Base-by-base conservation (phyloP, 2,888 invertebrate genomes). In the Kryphioiulus occultus region DNA sequence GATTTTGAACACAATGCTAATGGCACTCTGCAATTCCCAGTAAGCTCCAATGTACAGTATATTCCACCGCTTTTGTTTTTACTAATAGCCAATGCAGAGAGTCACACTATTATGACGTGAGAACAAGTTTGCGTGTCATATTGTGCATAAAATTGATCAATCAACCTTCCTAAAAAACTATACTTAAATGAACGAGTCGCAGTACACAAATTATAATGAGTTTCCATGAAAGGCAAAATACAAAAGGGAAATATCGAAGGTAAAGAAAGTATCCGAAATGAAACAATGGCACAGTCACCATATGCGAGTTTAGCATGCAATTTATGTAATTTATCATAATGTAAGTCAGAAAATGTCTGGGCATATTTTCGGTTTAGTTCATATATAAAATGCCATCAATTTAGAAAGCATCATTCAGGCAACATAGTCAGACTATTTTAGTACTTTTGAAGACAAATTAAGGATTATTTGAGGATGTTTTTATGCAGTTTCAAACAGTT, bases 1-100 rank as follows among this genome's bases (percentile, higher is more conserved):
- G 59, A 10, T 68, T 68, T 26, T 68, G 22, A 68, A 68, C 68
- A 68, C 68, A 68, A 68, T 68, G 68, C 68, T 68, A 68, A 68
- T 68, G 68, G 68, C 68, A 68, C 68, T 9, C 12, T 26, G 68
- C 12, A 68, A 68, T 68, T 68, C 68, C 26, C 68, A 26, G 10
- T 26, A n/a, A 7, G 68, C 68, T 68, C 22, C 26, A 68, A 10
- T 68, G 68, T 68, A 68, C 3, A 1, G 22, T 26, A 26, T n/a
- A 26, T 26, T 59, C n/a, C n/a, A n/a, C 19, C n/a, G 22, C 26
- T 68, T 26, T 68, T 68, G 68, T 68, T 68, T 68, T 68, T 68
- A 68, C 26, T 68, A 26, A 26, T 68, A 68, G 68, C n/a, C 59
- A 59, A n/a, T 53, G n/a, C 0, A 47, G 17, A 59, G 19, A 4